Evolutionary conservation across 2,888 invertebrate species (phyloP), one percentile per base, ranked within the genome.

Genomic region (Ptilodon capucinus): DNA sequence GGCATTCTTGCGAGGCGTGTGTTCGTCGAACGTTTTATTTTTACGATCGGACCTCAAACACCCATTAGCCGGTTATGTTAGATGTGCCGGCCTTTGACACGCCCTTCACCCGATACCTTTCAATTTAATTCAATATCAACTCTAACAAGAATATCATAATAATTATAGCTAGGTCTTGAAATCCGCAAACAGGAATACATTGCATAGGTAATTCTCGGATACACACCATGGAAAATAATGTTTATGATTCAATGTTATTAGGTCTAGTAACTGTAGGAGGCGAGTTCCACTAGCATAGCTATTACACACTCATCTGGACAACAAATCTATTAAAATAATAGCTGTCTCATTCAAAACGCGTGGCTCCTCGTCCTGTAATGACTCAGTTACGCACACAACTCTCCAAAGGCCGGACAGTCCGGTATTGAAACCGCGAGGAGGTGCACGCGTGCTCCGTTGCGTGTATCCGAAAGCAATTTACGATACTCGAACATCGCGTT

Each of bases 21-120:
- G 21, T 41, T 43, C 32, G 13, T 40, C 28, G 9, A 46, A 19
- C 40, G 14, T 42, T 51, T 43, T 42, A 51, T 46, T 49, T 60
- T 52, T 54, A 57, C 54, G 36, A 58, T 52, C 48, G 17, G 32
- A 48, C 64, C 55, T 57, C 57, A 55, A 48, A 51, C 42, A 36
- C 51, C 63, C 63, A 68, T 74, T 68, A 69, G 49, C n/a, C 23
- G 52, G 46, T 60, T 64, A 70, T 64, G 63, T 65, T 47, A 54
- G 52, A 71, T 54, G 54, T 57, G 56, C 53, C 60, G 57, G 44
- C 59, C 54, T 58, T 60, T 56, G 51, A 46, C 38, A 61, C 49
- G 64, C 64, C 61, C 59, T 64, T 61, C 59, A 61, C 59, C 45
- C 58, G 40, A 41, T 56, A 57, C 64, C 51, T 54, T 61, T 57